A percentile compares a stretch with the other conserved stretches of the same genome.
Conservation (phyloP, 2,888 invertebrate genomes). For the Lacanobia wlatinum region DNA sequence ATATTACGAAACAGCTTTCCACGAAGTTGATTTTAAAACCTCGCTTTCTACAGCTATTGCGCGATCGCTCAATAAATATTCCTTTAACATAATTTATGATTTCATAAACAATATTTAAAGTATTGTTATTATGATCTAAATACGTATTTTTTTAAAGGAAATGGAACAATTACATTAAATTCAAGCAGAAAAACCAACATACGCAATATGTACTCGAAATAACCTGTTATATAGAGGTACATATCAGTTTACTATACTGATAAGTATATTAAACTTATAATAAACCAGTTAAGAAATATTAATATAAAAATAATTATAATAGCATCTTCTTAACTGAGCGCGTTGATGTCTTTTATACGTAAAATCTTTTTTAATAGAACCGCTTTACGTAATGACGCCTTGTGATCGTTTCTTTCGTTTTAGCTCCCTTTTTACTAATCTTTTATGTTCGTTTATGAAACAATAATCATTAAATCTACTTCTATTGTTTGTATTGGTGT, state of each 20-base stretch:
- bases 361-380: slow-evolving; percentile 11
- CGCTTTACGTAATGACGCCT: neutral
- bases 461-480: neutral
- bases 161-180: neutral
- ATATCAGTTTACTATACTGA: neutral
- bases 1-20: slow-evolving; percentile 73
- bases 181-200: neutral
- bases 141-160: neutral
- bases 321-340: slow-evolving; percentile 50
- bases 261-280: neutral
- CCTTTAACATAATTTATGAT: slow-evolving; percentile 36
- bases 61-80: slow-evolving; percentile 49
- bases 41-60: slow-evolving; percentile 69
- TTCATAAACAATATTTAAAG: slow-evolving; percentile 24
- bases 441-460: neutral
- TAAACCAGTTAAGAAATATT: neutral
- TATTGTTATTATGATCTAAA: neutral
- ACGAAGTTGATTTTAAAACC: slow-evolving; percentile 62
- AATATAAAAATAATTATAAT: neutral
- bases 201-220: neutral
- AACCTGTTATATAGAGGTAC: neutral
- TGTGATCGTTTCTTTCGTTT: neutral
- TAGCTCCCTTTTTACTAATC: neutral
- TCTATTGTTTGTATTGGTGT: no score
- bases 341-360: slow-evolving; percentile 80